Evolutionary conservation across 2,113 vertebrate genomes (phyloP), one percentile per base, ranked within the genome.

Genomic region (Brachypteracias leptosomus): DNA sequence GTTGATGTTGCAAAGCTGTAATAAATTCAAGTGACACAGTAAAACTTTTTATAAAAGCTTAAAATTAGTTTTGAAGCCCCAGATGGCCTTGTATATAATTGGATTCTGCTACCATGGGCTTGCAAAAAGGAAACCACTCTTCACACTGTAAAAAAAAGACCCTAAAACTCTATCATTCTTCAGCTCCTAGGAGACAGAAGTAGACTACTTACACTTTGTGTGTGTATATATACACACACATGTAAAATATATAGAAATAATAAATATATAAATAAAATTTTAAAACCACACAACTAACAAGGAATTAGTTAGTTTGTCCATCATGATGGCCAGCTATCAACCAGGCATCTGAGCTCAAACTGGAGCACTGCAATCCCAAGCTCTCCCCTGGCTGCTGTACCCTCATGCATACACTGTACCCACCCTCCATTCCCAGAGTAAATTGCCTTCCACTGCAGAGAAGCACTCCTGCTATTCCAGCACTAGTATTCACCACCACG

Each of bases 391-490:
- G 49, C 54, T 85, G 26, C 82, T 58, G 51, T 20, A 85, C 92
- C 59, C 28, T 58, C 61, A 71, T 17, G 16, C 55, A 77, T 9
- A 55, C 21, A 54, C 72, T 8, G 49, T 59, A 35, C 7, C 28
- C 68, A 79, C 20, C 63, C 67, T 51, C 58, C 35, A 21, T 24
- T 57, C 76, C 51, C 38, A 61, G 49, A 93, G 96, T 24, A 93
- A 97, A 95, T 17, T 90, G 91, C 67, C 57, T 94, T 77, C 66
- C 83, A 44, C 18, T 31, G 59, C 76, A n/a, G 52, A 94, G 75
- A 94, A 96, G 95, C 93, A 85, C 24, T 63, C 61, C 46, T 3
- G 49, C 90, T 94, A 94, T 95, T 90, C 94, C 6, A 5, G 49
- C n/a, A 61, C 76, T 2, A 76, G 93, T 79, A 94, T 94, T 94